These are phyloP conservation scores for Trididemnum clinides DNA, from an alignment of 23 tunicate genomes.

Conservation along the genomic window DNA sequence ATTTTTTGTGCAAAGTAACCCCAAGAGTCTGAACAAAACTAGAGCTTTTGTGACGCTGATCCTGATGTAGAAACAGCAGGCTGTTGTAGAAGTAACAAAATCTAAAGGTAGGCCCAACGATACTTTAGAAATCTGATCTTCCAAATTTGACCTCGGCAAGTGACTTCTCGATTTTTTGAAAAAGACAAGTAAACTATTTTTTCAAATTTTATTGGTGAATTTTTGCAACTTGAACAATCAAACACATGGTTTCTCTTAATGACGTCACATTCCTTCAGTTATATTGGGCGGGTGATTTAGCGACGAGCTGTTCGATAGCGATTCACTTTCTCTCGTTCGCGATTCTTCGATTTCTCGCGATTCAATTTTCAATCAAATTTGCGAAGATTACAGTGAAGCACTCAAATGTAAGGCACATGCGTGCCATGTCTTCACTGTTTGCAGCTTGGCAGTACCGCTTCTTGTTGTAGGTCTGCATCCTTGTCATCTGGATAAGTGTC, in stretches of 20 bases:
- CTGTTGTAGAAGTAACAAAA: too few species aligned
- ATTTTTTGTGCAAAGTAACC: conserved; percentile 62
- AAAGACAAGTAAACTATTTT: not conserved
- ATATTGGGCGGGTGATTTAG: conserved; percentile 73
- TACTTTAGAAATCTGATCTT: too few species aligned
- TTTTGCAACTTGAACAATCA: not conserved
- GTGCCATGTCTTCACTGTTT: too few species aligned
- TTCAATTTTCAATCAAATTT: conserved; percentile 53
- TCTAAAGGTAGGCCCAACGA: too few species aligned
- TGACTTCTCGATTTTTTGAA: not conserved
- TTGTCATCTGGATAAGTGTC: conserved; percentile 24
- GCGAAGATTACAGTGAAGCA: conserved; percentile 32
- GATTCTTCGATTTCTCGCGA: conserved; percentile 41
- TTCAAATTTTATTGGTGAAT: not conserved
- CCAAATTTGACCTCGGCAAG: too few species aligned
- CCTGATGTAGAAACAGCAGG: too few species aligned
- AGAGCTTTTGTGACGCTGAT: not conserved
- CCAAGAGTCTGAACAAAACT: not conserved
- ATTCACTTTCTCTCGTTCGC: conserved; percentile 62
- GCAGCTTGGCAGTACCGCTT: not conserved
- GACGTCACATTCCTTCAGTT: conserved; percentile 19
- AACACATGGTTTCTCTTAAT: not conserved
- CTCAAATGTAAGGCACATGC: conserved; percentile 38
- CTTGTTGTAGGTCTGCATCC: conserved; percentile 45
- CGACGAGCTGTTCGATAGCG: conserved; percentile 65